Percentiles rank a stretch among this genome's conserved stretches.
These are phyloP conservation scores for Tenodera sinensis DNA, from an alignment of 2,888 invertebrate species.

Conservation along the genomic window DNA sequence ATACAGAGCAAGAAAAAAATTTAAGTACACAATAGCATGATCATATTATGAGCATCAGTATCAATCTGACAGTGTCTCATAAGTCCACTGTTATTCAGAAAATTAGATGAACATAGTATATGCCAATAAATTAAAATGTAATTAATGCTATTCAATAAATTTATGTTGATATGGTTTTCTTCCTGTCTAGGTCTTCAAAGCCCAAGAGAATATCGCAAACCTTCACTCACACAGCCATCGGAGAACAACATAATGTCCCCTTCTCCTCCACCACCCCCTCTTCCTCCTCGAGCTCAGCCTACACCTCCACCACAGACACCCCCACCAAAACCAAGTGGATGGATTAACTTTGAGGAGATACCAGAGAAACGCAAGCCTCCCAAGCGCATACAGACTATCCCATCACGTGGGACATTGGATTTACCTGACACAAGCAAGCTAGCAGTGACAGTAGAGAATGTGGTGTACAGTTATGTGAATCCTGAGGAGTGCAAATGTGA, in stretches of 20 bases:
- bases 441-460: slow-evolving; percentile 44
- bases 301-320: slow-evolving; percentile 40
- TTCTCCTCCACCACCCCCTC: slow-evolving; percentile 34
- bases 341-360: slow-evolving; percentile 85
- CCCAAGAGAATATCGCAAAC: slow-evolving; percentile 40
- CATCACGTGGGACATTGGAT: slow-evolving; percentile 44
- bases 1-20: too few relatives aligned
- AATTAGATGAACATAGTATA: too few relatives aligned
- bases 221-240: slow-evolving; percentile 27
- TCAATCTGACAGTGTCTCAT: too few relatives aligned
- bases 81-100: too few relatives aligned
- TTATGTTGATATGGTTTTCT: not conserved
- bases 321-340: slow-evolving; percentile 51
- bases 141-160: not conserved
- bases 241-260: slow-evolving; percentile 17
- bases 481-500: slow-evolving; percentile 86
- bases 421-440: slow-evolving; percentile 43
- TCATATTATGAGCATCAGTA: too few relatives aligned
- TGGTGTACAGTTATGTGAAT: slow-evolving; percentile 73
- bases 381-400: slow-evolving; percentile 77
- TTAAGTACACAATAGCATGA: too few relatives aligned
- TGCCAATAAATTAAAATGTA: not conserved
- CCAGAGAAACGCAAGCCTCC: slow-evolving; percentile 78
- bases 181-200: slow-evolving; percentile 48
- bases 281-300: slow-evolving; percentile 37